These are phyloP conservation scores for Spea hammondii DNA, from an alignment of 2,797 vertebrate genomes.

Conservation along the genomic window DNA sequence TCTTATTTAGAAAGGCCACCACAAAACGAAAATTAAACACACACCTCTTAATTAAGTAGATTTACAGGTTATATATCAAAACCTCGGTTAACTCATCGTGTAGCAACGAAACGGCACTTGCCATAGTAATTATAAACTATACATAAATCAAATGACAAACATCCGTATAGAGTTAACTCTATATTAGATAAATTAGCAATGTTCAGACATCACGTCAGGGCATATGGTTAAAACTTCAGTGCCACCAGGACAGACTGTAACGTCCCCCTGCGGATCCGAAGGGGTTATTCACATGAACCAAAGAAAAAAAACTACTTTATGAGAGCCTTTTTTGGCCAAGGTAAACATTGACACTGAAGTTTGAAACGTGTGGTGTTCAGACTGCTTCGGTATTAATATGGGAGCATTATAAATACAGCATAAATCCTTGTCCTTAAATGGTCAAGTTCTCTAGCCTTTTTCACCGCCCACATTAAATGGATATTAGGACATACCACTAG, in stretches of 20 bases:
- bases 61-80: no score
- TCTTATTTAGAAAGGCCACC: no score
- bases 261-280: background rate
- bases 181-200: no score
- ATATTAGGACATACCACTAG: constrained; percentile 2
- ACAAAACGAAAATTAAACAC: no score
- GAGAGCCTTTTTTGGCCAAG: constrained; percentile 31
- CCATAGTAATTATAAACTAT: no score
- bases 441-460: constrained; percentile 36
- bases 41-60: no score
- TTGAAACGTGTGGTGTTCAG: constrained; percentile 41
- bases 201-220: background rate
- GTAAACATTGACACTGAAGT: constrained; percentile 46
- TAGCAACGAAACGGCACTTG: no score
- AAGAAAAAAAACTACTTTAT: background rate
- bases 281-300: background rate
- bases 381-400: constrained; percentile 15
- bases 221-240: background rate
- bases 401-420: constrained; percentile 18
- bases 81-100: no score
- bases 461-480: constrained; percentile 18
- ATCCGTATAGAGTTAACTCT: no score
- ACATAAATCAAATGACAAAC: no score
- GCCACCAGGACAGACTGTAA: background rate
- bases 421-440: constrained; percentile 59